These are phyloP conservation scores for Lepidurus arcticus DNA, from an alignment of 1,140 invertebrate genomes.

Conservation along the genomic window DNA sequence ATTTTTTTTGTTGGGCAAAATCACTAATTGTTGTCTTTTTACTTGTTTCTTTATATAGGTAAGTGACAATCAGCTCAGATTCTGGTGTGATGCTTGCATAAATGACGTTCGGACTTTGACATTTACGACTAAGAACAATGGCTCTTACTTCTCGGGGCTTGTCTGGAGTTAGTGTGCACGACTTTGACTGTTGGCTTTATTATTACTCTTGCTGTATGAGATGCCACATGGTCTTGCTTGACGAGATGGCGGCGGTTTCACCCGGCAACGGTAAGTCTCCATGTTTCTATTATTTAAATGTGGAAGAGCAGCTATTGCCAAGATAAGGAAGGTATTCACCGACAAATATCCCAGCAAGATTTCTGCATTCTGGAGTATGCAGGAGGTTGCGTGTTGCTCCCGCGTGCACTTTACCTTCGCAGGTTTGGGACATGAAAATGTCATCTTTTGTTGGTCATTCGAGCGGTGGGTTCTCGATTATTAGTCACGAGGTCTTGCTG, in stretches of 20 bases:
- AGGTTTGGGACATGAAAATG: background rate
- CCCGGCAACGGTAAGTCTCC: background rate
- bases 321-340: background rate
- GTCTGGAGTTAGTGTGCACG: background rate
- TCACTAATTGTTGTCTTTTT: background rate
- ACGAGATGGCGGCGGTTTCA: background rate
- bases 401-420: background rate
- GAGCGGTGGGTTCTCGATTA: background rate
- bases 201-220: background rate
- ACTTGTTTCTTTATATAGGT: background rate
- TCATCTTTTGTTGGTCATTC: conserved; percentile 20
- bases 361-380: background rate
- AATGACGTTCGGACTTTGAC: background rate
- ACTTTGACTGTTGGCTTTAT: conserved; percentile 7
- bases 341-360: background rate
- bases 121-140: background rate
- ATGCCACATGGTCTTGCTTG: background rate
- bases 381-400: background rate
- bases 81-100: background rate
- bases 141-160: background rate
- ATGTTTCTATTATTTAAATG: conserved; percentile 12
- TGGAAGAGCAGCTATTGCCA: background rate
- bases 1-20: background rate
- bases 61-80: conserved; percentile 1
- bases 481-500: conserved; percentile 15